Base-by-base conservation (phyloP, 2,797 vertebrate genomes). In the Holocentrus rufus region DNA sequence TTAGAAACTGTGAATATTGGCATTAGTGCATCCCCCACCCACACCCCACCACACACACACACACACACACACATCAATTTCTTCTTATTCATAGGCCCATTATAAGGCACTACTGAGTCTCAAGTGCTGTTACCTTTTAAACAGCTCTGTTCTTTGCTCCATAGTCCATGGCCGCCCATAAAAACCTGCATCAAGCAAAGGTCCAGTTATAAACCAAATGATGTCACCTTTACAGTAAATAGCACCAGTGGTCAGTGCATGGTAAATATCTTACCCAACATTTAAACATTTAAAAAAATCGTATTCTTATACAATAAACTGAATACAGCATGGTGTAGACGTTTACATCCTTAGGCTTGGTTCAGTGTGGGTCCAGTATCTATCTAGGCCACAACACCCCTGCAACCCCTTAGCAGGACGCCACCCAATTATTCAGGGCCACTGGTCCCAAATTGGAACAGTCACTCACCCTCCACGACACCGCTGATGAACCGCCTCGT, bases 81-180 rank as follows among this genome's bases (percentile, higher is more conserved):
- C 25, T 27, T 27, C 25, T 4, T 27, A 27, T 53, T 50, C 47
- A 36, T 0, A 23, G 17, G 44, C 18, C 36, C 34, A 27, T 9
- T 15, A 50, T 10, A 27, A 3, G 15, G 18, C 8, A 17, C 54
- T 55, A 27, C 25, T 55, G 4, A 13, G 10, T 3, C 7, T 18
- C 4, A 13, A 31, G 15, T 5, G 6, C 15, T 27, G 80, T 83
- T 90, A 96, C 98, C 97, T 96, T 93, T 95, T 95, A 87, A 99
- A 99, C 77, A 99, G 95, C 82, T 97, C 96, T 64, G 96, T 97
- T 79, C 98, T 97, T 87, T 99, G 98, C 85, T 96, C 96, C 98
- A 99, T 99, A 88, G 97, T 95, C 98, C 98, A 99, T 64, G 98
- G 98, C 77, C 98, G 95, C 82, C 98, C 98, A 94, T 99, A 99